Evolutionary conservation across 2,113 vertebrate species (phyloP).

Genomic region (Ginglymostoma cirratum): DNA sequence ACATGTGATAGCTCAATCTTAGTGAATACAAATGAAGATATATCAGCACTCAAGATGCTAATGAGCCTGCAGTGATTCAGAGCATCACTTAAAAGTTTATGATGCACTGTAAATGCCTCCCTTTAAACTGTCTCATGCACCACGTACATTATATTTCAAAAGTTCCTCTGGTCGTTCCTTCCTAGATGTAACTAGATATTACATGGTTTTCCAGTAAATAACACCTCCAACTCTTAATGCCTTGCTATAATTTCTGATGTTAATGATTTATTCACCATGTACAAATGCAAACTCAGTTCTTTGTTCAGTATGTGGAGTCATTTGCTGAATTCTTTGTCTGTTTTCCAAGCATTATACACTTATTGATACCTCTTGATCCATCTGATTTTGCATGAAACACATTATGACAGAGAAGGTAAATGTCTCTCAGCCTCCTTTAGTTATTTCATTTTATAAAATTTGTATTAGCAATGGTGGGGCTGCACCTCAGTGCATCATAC

Average conservation of each 20-base stretch:
- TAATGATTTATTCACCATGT: not conserved
- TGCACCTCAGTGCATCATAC: no score
- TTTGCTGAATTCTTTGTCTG: not conserved
- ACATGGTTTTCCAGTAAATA: not conserved
- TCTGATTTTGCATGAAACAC: not conserved
- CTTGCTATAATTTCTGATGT: not conserved
- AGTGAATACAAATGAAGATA: not conserved
- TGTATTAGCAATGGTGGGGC: not conserved
- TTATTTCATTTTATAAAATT: not conserved
- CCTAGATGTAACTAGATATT: not conserved
- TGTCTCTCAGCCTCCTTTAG: not conserved
- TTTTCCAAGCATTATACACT: not conserved
- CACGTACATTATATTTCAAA: not conserved
- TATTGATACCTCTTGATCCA: not conserved
- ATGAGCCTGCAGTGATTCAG: constrained; percentile 24
- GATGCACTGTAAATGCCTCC: not conserved
- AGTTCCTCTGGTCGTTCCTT: not conserved
- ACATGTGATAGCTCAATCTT: not conserved
- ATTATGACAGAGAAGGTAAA: not conserved
- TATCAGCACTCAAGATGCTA: not conserved
- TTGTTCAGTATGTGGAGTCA: not conserved
- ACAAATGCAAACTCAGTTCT: not conserved
- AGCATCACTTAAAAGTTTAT: constrained; percentile 20
- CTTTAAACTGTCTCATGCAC: constrained; percentile 3
- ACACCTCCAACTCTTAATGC: not conserved